Base-by-base conservation (phyloP, 2,113 vertebrate genomes). In the Grantiella picta region DNA sequence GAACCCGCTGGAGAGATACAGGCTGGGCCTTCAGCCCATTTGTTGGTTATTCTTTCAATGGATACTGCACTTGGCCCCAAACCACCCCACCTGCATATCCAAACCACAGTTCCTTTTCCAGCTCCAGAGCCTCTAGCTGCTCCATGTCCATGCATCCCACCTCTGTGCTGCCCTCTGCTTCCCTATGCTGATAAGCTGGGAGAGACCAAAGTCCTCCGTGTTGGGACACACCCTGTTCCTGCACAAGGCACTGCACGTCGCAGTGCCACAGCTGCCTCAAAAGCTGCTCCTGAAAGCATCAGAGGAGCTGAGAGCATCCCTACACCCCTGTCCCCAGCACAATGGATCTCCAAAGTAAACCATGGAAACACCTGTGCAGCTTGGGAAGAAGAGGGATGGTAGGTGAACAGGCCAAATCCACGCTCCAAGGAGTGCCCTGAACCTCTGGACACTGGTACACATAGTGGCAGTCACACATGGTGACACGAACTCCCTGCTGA, bases 1-100 rank as follows among this genome's bases (percentile, higher is more conserved):
- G 75, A 92, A 87, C 18, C 49, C 78, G 5, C 90, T 56, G 84
- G 79, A 94, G 91, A 89, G 83, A 88, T 91, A 73, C 92, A 96
- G 65, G 4, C 91, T 60, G 70, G 92, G 89, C 94, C 83, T 72
- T 35, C 70, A 86, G 94, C 92, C 91, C 96, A 82, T 84, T 59
- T 92, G 59, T 0, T 47, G 66, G 84, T 82, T 94, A 70, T 79
- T 92, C 90, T 92, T 92, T 87, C 91, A 94, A 91, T 56, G 66
- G 91, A 94, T 79, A 66, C 84, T 77, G 60, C 1, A 5, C 33
- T 94, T 83, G 92, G 95, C 94, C 90, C 86, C 56, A n/a, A 70
- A 85, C 44, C 47, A 73, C 85, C 86, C 93, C 96, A 96, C 90
- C 92, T 94, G 93, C 35, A 6, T 33, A 13, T 79, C 73, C 77